Evolutionary conservation across 92 coral and sea anemone genomes (phyloP).

Genomic region (Palythoa grandis): DNA sequence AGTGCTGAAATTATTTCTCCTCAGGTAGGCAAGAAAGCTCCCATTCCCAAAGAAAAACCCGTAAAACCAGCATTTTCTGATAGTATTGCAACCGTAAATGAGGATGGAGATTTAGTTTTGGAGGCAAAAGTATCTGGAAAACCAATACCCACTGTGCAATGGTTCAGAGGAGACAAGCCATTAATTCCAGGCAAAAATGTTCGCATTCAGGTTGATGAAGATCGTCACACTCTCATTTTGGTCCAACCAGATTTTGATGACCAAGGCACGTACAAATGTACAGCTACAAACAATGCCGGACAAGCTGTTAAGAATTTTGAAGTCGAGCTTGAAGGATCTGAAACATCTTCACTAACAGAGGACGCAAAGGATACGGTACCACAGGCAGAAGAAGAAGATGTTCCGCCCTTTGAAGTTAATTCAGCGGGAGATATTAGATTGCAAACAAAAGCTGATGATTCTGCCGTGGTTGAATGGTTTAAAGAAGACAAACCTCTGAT

Average conservation of each 20-base stretch:
- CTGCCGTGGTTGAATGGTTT: slow-evolving; percentile 86
- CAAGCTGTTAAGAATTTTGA: slow-evolving; percentile 67
- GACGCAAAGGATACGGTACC: slow-evolving; percentile 15
- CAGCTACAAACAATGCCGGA: slow-evolving; percentile 45
- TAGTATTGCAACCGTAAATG: slow-evolving; percentile 42
- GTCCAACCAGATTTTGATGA: slow-evolving; percentile 59
- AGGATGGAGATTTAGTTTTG: slow-evolving; percentile 48
- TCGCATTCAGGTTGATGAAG: slow-evolving; percentile 47
- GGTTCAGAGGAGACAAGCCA: slow-evolving; percentile 51
- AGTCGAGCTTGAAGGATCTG: slow-evolving; percentile 71
- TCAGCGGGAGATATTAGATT: slow-evolving; percentile 29
- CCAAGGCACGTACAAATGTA: slow-evolving; percentile 59
- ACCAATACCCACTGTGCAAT: slow-evolving; percentile 53
- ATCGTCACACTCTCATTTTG: slow-evolving; percentile 47
- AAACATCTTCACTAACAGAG: slow-evolving; percentile 34
- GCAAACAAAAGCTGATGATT: slow-evolving; percentile 28
- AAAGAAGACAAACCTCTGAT: slow-evolving; percentile 78
- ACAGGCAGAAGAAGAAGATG: neutral
- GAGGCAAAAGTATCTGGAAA: slow-evolving; percentile 55
- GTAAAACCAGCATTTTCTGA: slow-evolving; percentile 35
- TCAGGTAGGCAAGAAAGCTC: slow-evolving; percentile 4
- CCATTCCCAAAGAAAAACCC: slow-evolving; percentile 26
- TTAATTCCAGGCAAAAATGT: slow-evolving; percentile 45
- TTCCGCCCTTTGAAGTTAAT: slow-evolving; percentile 28
- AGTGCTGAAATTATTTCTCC: neutral